Base-by-base conservation (phyloP, 2,113 vertebrate species). In the Cochlearius cochlearius region DNA sequence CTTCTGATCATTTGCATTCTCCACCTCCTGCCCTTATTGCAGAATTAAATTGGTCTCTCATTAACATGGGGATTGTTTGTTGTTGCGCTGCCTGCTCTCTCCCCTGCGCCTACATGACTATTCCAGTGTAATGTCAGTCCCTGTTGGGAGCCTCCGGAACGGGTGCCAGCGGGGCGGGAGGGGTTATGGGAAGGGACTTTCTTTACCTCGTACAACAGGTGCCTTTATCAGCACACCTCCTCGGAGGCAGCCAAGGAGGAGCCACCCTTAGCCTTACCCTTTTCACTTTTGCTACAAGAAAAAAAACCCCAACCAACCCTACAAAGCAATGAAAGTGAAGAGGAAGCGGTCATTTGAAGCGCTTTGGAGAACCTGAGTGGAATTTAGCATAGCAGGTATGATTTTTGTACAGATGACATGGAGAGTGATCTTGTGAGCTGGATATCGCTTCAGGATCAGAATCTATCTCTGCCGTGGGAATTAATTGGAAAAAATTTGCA, bases 171-270 rank as follows among this genome's bases (percentile, higher is more conserved):
- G 26, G 81, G 66, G 45, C 74, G 68, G 92, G 87, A 96, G 78
- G 97, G 85, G 96, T 90, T 62, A 68, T 86, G 97, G 97, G 97
- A 92, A 93, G 95, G 90, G 49, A 71, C 88, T 96, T 94, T 21
- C 88, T 38, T 93, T 73, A 91, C 97, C 95, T 97, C 47, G 90
- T 76, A 92, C 98, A 97, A 98, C 98, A 97, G 98, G 94, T 97
- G 97, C 93, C 97, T 97, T 96, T 97, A 97, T 96, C 89, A 75
- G 91, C 36, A 26, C 76, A n/a, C 89, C 90, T 91, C 89, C 90
- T 91, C 39, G 8, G 64, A 96, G 87, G 92, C 68, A 43, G 76
- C 50, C 16, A 0, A 19, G 62, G 67, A 91, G 94, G 50, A 92
- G 62, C 76, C 39, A 3, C 71, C 84, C 77, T 58, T 25, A 43